Conservation (phyloP, 2,888 invertebrate genomes). For the Cephalotes varians region DNA sequence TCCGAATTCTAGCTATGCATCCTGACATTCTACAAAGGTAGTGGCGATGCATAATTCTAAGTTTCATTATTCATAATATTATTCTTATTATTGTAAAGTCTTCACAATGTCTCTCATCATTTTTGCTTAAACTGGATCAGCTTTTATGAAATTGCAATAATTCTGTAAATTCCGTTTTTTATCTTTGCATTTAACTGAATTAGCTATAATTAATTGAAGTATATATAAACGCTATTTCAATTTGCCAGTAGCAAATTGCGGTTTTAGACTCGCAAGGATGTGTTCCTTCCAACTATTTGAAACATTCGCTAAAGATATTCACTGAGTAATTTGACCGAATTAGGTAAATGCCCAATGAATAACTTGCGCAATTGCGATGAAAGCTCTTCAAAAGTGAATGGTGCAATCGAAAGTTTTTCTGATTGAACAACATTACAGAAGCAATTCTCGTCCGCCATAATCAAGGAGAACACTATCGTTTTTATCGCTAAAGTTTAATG, state of each 20-base stretch:
- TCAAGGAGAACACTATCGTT: not conserved
- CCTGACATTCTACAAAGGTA: too few relatives aligned
- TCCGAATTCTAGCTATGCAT: too few relatives aligned
- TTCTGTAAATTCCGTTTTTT: not conserved
- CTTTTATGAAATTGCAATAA: not conserved
- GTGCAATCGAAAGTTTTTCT: slow-evolving; percentile 13
- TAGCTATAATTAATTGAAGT: slow-evolving; percentile 6
- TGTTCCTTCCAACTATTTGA: not conserved
- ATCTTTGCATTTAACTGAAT: slow-evolving; percentile 1
- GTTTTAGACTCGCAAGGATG: slow-evolving; percentile 13
- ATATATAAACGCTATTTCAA: not conserved
- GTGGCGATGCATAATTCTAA: too few relatives aligned
- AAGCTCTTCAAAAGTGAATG: slow-evolving; percentile 15
- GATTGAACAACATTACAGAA: not conserved
- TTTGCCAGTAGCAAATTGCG: slow-evolving; percentile 18
- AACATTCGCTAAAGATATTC: slow-evolving; percentile 8
- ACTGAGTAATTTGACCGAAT: slow-evolving; percentile 20
- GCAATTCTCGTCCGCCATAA: not conserved
- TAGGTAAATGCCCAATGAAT: slow-evolving; percentile 36
- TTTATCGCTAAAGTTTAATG: not conserved
- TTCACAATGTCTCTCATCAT: not conserved
- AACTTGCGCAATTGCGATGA: slow-evolving; percentile 3
- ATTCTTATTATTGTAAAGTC: not conserved
- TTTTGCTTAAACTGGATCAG: not conserved
- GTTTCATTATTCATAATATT: too few relatives aligned